These are phyloP conservation scores for Holotrichia oblita DNA, from an alignment of 1,140 invertebrate species.

Conservation along the genomic window DNA sequence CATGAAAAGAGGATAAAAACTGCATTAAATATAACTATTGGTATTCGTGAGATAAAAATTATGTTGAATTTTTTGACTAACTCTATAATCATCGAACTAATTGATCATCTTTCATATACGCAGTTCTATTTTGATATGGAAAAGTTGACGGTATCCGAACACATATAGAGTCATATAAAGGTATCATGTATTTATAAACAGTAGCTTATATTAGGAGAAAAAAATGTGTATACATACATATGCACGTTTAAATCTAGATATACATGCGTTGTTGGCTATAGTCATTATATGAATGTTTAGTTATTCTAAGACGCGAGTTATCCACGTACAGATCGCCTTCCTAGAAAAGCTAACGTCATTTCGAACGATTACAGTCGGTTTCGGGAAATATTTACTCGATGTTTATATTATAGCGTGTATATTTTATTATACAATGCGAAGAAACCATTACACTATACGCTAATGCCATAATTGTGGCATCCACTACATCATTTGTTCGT, in stretches of 20 bases:
- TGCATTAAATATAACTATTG: too few species aligned
- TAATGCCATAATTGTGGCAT: background rate
- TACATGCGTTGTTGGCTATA: background rate
- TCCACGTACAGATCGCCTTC: conserved; percentile 2
- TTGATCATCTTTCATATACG: too few species aligned
- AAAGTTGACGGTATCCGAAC: background rate
- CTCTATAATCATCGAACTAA: too few species aligned
- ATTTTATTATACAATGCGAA: conserved; percentile 23
- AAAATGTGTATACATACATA: background rate
- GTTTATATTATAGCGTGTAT: conserved; percentile 1
- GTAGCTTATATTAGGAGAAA: conserved; percentile 4
- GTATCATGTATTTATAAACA: conserved; percentile 26
- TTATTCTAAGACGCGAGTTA: conserved; percentile 17
- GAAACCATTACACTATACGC: background rate
- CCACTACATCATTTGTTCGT: background rate
- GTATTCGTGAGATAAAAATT: too few species aligned
- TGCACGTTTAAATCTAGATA: too few species aligned
- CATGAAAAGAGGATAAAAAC: too few species aligned
- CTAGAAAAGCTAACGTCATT: conserved; percentile 33
- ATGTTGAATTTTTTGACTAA: too few species aligned
- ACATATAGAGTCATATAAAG: background rate
- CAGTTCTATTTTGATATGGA: conserved; percentile 9
- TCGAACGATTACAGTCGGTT: background rate
- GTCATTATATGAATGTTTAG: conserved; percentile 19
- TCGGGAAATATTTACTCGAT: conserved; percentile 15